A percentile compares a stretch with the other conserved stretches of the same genome.
Evolutionary conservation across 2,113 vertebrate genomes (phyloP).

Genomic region (Saccopteryx leptura): DNA sequence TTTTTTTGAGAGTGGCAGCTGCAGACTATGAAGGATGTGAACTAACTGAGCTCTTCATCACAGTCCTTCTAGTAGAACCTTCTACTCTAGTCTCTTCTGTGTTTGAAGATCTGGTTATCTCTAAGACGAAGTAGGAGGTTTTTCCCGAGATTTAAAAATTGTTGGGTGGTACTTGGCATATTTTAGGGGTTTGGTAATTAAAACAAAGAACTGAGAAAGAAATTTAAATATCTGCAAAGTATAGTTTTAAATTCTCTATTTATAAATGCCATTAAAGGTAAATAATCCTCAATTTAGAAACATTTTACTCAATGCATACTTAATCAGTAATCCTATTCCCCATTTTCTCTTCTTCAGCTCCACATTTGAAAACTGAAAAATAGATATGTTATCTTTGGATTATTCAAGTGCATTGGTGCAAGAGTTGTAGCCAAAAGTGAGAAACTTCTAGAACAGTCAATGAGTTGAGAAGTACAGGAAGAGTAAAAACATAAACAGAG

Average conservation of each 20-base stretch:
- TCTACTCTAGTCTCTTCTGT: neutral
- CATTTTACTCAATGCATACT: neutral
- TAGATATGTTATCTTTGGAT: neutral
- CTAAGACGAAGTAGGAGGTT: neutral
- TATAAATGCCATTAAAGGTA: conserved; percentile 24
- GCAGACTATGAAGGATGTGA: neutral
- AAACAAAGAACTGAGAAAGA: conserved; percentile 23
- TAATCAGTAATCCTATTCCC: neutral
- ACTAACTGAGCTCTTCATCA: conserved; percentile 36
- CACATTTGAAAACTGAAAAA: conserved; percentile 15
- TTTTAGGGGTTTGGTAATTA: neutral
- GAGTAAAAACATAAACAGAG: conserved; percentile 21
- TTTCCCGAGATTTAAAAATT: neutral
- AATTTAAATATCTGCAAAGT: conserved; percentile 30
- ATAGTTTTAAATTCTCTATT: conserved; percentile 38
- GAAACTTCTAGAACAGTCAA: neutral
- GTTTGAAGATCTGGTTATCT: conserved; percentile 37
- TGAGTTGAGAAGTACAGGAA: neutral
- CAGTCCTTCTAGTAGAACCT: conserved; percentile 2
- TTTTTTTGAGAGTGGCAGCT: conserved; percentile 45
- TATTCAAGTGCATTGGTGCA: neutral
- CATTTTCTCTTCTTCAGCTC: conserved; percentile 1
- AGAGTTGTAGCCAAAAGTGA: conserved; percentile 25
- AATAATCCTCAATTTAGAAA: neutral
- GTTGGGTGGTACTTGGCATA: conserved; percentile 42